Conservation (phyloP, 1,140 invertebrate genomes). For the roundworm (Caenorhabditis elegans) region WBcel235 BX284606.5:3316001-3316500, state of each 20-base stretch:
- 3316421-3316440: constrained; percentile 32
- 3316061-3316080: neutral
- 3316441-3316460: constrained; percentile 32
- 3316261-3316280: neutral
- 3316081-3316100: constrained; percentile 29
- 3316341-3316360: neutral
- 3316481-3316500: neutral
- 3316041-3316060: neutral
- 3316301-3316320: neutral
- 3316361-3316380: constrained; percentile 31
- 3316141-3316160: no score
- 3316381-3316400: constrained; percentile 17
- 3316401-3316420: constrained; percentile 5
- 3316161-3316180: neutral
- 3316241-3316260: neutral
- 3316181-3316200: constrained; percentile 23
- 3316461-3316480: constrained; percentile 16
- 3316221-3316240: constrained; percentile 8
- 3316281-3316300: constrained; percentile 18
- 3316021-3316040: constrained; percentile 16
- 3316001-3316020: neutral
- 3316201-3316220: neutral
- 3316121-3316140: constrained; percentile 23
- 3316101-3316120: constrained; percentile 28
- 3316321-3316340: neutral